These are phyloP conservation scores for Drosophila maculinotata DNA, from an alignment of 2,888 invertebrate genomes.

Conservation along the genomic window DNA sequence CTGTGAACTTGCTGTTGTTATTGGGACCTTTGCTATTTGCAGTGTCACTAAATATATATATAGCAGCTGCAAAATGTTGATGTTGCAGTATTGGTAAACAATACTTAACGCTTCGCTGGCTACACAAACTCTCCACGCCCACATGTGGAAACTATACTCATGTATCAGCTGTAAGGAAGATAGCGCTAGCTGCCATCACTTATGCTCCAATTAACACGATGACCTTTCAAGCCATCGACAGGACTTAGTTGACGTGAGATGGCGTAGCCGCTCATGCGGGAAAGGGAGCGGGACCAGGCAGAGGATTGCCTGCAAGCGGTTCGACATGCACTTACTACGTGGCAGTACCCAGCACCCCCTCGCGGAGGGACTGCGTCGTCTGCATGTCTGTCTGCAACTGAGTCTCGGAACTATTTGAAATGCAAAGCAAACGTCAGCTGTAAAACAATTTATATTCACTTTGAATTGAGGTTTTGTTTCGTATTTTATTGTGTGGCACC, in stretches of 20 bases:
- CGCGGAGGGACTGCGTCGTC: constrained; percentile 5
- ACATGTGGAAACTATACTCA: constrained; percentile 27
- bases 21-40: constrained; percentile 40
- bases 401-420: constrained; percentile 67
- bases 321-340: constrained; percentile 28
- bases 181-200: constrained; percentile 56
- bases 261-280: background rate
- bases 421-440: constrained; percentile 80
- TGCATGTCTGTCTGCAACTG: constrained; percentile 33
- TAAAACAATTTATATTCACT: constrained; percentile 82
- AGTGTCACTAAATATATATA: constrained; percentile 53
- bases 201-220: constrained; percentile 76
- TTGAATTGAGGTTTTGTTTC: constrained; percentile 79
- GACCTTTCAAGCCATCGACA: constrained; percentile 67
- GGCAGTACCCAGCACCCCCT: constrained; percentile 9
- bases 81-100: constrained; percentile 58
- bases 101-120: constrained; percentile 65
- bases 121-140: constrained; percentile 26
- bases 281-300: constrained; percentile 1
- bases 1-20: background rate
- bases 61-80: constrained; percentile 27
- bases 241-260: constrained; percentile 24
- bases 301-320: constrained; percentile 17
- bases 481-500: constrained; percentile 63
- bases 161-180: constrained; percentile 43